Conservation (phyloP, 2,113 vertebrate genomes). For the Urocolius indicus region DNA sequence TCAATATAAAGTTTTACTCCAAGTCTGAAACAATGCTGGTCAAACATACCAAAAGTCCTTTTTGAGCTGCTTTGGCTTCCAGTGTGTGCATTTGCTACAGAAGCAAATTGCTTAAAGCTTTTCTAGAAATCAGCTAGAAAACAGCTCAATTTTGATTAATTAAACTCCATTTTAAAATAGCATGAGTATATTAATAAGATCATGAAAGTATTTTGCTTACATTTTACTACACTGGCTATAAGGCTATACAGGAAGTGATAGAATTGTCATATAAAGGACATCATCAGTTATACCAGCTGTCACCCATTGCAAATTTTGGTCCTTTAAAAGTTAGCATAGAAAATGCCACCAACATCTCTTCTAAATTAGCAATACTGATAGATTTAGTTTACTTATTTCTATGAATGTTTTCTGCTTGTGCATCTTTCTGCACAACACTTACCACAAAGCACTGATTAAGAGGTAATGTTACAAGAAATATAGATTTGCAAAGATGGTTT, state of each 20-base stretch:
- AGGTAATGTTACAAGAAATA: background rate
- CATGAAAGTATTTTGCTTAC: background rate
- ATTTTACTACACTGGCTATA: background rate
- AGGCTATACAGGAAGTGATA: too few species aligned
- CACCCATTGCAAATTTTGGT: background rate
- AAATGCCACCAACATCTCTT: background rate
- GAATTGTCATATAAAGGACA: background rate
- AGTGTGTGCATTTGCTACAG: background rate
- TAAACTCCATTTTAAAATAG: background rate
- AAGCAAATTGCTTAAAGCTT: background rate
- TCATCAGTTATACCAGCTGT: background rate
- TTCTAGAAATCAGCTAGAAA: background rate
- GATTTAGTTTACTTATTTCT: background rate
- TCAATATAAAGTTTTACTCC: slow-evolving; percentile 70
- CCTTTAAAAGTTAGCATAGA: background rate
- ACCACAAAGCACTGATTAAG: background rate
- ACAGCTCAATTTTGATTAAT: background rate
- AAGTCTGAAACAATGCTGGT: slow-evolving; percentile 54
- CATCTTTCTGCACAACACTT: background rate
- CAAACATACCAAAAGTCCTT: slow-evolving; percentile 30
- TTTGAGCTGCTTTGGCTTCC: background rate
- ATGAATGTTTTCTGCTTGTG: background rate
- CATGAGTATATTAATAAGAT: background rate
- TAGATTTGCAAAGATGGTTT: background rate
- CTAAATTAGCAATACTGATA: background rate